Percentiles rank a stretch among this genome's conserved stretches.
Evolutionary conservation across 1,140 invertebrate genomes (phyloP).

Genomic region (Rhizoglyphus robini): DNA sequence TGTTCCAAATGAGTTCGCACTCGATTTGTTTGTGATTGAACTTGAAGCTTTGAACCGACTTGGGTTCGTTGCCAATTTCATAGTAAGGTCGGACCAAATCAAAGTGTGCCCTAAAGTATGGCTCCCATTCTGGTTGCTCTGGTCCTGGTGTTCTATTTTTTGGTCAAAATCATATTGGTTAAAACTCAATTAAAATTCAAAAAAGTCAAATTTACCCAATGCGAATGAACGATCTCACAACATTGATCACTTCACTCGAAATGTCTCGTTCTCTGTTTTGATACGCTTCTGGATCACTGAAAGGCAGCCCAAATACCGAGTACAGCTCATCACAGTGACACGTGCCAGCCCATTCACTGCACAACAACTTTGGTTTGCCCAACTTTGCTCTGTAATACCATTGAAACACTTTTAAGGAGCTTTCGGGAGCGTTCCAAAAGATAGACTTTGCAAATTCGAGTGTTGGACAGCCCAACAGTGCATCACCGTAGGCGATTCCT

Average conservation of each 20-base stretch:
- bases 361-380: not conserved
- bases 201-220: not conserved
- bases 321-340: slow-evolving; percentile 91
- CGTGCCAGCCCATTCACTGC: slow-evolving; percentile 65
- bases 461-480: slow-evolving; percentile 69
- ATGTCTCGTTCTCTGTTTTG: slow-evolving; percentile 11
- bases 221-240: not conserved
- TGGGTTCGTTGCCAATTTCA: slow-evolving; percentile 6
- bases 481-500: slow-evolving; percentile 50
- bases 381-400: slow-evolving; percentile 11
- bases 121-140: slow-evolving; percentile 3
- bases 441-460: slow-evolving; percentile 4
- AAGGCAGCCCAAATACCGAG: slow-evolving; percentile 84
- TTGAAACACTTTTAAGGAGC: slow-evolving; percentile 9
- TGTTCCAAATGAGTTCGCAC: slow-evolving; percentile 13
- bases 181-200: not conserved
- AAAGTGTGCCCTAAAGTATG: not conserved
- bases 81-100: slow-evolving; percentile 2
- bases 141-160: not conserved
- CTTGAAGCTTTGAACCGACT: not conserved
- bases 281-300: slow-evolving; percentile 31
- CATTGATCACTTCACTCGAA: not conserved
- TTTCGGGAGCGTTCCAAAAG: not conserved
- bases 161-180: too few relatives aligned
- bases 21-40: slow-evolving; percentile 7